phyloP scores from a whole-genome alignment of 1,140 invertebrate genomes.

The Polypedilum pembai region DNA sequence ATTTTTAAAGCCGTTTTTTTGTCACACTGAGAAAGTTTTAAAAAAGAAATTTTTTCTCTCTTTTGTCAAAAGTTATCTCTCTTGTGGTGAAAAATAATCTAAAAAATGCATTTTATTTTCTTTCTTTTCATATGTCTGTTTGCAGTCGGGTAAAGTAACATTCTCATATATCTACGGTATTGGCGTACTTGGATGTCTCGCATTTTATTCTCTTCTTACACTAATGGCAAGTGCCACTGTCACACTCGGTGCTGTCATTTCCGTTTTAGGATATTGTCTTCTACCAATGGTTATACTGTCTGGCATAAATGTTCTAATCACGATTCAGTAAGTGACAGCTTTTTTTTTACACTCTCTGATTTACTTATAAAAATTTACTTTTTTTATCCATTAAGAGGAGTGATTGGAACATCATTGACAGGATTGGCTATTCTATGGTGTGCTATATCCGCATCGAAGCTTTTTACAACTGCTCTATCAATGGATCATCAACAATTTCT shows the following conservation, averaged over 20 bases:
- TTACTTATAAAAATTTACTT: constrained; percentile 33
- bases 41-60: too few species aligned
- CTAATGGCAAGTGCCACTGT: constrained; percentile 67
- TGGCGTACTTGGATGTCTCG: constrained; percentile 68
- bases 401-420: constrained; percentile 53
- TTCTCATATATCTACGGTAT: constrained; percentile 81
- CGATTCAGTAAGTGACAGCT: constrained; percentile 53
- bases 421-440: constrained; percentile 70
- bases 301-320: constrained; percentile 60
- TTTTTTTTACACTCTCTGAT: constrained; percentile 9
- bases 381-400: constrained; percentile 41
- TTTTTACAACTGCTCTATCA: constrained; percentile 68
- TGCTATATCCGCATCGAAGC: constrained; percentile 71
- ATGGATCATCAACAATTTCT: constrained; percentile 73
- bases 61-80: too few species aligned
- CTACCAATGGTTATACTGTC: constrained; percentile 76
- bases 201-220: constrained; percentile 70
- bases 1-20: too few species aligned
- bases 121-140: constrained; percentile 27
- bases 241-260: constrained; percentile 65
- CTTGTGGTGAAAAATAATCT: neutral
- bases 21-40: too few species aligned
- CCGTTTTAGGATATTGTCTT: constrained; percentile 79
- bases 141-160: constrained; percentile 52
- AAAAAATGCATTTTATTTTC: neutral